These are phyloP conservation scores for Vireo altiloquus DNA, from an alignment of 2,113 vertebrate species.

Conservation along the genomic window DNA sequence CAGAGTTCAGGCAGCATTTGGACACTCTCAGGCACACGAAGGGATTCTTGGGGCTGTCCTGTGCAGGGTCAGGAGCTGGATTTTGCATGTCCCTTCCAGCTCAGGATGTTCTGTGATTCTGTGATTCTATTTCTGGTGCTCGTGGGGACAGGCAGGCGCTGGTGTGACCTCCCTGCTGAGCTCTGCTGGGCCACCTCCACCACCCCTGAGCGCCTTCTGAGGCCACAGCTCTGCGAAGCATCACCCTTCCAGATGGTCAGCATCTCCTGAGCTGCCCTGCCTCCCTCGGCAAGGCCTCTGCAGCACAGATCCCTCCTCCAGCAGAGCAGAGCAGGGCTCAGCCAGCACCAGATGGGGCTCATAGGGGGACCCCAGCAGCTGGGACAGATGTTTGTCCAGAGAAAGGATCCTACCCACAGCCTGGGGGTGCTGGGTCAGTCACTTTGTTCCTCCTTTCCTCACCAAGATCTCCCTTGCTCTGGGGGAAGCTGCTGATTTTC, in stretches of 20 bases:
- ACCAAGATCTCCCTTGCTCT: neutral
- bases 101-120: neutral
- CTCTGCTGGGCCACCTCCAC: neutral
- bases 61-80: neutral
- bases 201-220: neutral
- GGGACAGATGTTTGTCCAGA: neutral
- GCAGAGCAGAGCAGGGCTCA: neutral
- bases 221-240: neutral
- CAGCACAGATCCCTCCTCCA: neutral
- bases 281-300: neutral
- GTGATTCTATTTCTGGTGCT: neutral
- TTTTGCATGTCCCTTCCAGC: neutral
- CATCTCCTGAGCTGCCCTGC: neutral
- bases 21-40: neutral
- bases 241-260: neutral
- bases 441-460: neutral
- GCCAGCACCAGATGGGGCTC: neutral
- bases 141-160: fast-evolving
- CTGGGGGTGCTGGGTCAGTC: neutral
- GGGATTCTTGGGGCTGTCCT: neutral
- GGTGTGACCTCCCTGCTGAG: neutral
- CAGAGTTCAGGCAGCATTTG: neutral
- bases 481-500: neutral
- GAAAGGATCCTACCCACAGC: neutral
- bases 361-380: neutral